phyloP scores from a whole-genome alignment of 2,888 invertebrate genomes.

The Gymnosoma rotundatum region DNA sequence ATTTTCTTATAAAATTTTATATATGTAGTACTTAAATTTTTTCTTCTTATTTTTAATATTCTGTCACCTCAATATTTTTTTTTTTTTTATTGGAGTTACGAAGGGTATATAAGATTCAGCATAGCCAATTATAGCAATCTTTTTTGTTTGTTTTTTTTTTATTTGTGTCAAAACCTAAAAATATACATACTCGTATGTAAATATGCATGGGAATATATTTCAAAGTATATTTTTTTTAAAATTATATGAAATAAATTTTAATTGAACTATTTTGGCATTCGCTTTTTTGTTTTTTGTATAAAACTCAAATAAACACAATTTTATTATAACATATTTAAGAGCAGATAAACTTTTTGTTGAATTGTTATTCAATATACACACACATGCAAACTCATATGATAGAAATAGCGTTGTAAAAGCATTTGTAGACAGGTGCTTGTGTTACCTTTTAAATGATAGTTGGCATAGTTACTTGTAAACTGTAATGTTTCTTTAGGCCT shows the following conservation, averaged over 20 bases:
- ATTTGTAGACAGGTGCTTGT: neutral
- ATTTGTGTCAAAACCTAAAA: no score
- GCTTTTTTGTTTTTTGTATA: neutral
- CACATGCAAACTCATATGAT: neutral
- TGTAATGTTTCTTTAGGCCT: conserved; percentile 56
- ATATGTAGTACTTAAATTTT: no score
- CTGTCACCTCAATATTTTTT: no score
- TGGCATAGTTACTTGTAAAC: conserved; percentile 53
- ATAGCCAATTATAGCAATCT: no score
- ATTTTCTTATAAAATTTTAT: no score
- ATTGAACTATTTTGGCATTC: conserved; percentile 49
- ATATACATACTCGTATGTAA: no score
- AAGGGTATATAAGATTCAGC: no score
- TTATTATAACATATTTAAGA: conserved; percentile 1
- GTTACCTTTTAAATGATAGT: conserved; percentile 12
- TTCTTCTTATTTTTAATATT: no score
- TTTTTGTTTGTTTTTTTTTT: no score
- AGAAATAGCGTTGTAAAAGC: neutral
- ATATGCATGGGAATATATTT: no score
- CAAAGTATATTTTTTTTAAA: neutral
- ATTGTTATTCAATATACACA: conserved; percentile 1
- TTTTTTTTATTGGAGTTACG: no score
- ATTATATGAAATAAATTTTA: conserved; percentile 25
- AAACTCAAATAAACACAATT: neutral
- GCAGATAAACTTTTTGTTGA: conserved; percentile 26